These are phyloP conservation scores for Tipula helvola DNA, from an alignment of 2,888 invertebrate genomes.

Conservation along the genomic window DNA sequence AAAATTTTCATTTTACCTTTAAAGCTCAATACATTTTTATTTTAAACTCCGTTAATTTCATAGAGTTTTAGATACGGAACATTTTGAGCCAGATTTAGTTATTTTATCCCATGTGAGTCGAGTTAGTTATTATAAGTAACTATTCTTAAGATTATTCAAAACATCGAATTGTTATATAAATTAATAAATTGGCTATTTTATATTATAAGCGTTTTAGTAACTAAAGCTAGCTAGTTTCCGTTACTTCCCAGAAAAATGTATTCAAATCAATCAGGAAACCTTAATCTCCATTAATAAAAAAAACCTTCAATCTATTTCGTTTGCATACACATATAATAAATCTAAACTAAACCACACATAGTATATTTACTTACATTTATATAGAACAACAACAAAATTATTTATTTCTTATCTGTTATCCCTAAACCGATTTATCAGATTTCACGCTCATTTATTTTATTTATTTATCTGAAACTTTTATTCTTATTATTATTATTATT, in stretches of 20 bases:
- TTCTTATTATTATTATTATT: neutral
- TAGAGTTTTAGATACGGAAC: no score
- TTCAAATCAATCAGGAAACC: neutral
- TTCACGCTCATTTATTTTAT: neutral
- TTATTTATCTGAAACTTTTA: neutral
- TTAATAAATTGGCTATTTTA: no score
- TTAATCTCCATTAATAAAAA: neutral
- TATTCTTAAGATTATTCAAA: no score
- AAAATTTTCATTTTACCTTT: no score
- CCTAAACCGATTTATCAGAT: neutral
- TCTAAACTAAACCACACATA: neutral
- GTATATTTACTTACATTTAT: neutral
- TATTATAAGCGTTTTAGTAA: no score
- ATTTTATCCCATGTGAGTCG: no score
- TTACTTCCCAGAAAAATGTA: neutral
- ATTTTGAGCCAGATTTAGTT: no score
- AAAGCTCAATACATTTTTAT: no score
- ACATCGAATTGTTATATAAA: no score
- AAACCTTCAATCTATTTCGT: neutral
- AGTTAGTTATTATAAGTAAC: no score
- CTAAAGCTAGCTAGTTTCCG: no score
- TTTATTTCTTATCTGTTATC: neutral
- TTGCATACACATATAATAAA: neutral
- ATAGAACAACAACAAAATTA: neutral
- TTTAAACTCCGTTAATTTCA: no score